Percentiles rank a stretch among this genome's conserved stretches.
Evolutionary conservation across 2,888 invertebrate species (phyloP).

Genomic region (Sinotaia quadrata): DNA sequence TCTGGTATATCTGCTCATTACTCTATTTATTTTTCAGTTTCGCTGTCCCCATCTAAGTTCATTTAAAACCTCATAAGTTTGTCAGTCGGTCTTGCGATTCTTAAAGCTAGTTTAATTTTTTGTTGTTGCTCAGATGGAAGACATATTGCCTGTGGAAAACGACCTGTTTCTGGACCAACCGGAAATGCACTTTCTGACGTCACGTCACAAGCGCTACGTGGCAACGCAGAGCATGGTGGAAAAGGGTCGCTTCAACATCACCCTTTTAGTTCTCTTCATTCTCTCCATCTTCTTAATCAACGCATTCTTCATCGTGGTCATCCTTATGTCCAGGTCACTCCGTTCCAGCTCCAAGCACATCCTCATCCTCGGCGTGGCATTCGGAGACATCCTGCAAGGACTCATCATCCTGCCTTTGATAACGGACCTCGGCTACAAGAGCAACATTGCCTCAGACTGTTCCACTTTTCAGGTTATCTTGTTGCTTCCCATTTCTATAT

Average conservation of each 20-base stretch:
- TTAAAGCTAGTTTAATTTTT: too few relatives aligned
- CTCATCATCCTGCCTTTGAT: slow-evolving; percentile 35
- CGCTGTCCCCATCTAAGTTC: too few relatives aligned
- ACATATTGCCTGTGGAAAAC: background rate
- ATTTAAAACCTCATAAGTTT: too few relatives aligned
- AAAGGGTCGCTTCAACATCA: slow-evolving; percentile 29
- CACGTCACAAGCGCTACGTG: slow-evolving; percentile 29
- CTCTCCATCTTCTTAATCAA: slow-evolving; percentile 34
- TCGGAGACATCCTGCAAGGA: slow-evolving; percentile 36
- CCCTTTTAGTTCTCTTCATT: slow-evolving; percentile 34
- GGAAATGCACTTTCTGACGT: background rate
- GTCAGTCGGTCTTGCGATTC: too few relatives aligned
- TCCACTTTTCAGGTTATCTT: slow-evolving; percentile 13
- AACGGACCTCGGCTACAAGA: slow-evolving; percentile 14
- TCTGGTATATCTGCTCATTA: background rate
- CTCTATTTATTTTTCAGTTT: background rate
- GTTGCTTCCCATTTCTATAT: too few relatives aligned
- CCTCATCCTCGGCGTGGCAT: slow-evolving; percentile 35
- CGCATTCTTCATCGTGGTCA: slow-evolving; percentile 32
- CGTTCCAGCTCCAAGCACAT: slow-evolving; percentile 34
- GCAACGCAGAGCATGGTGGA: slow-evolving; percentile 31
- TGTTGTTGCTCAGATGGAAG: slow-evolving; percentile 3
- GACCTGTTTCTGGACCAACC: background rate
- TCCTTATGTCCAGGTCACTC: slow-evolving; percentile 31
- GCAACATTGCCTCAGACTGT: background rate